Evolutionary conservation across 2,113 vertebrate species (phyloP).

Genomic region (Brachyhypopomus gauderio): DNA sequence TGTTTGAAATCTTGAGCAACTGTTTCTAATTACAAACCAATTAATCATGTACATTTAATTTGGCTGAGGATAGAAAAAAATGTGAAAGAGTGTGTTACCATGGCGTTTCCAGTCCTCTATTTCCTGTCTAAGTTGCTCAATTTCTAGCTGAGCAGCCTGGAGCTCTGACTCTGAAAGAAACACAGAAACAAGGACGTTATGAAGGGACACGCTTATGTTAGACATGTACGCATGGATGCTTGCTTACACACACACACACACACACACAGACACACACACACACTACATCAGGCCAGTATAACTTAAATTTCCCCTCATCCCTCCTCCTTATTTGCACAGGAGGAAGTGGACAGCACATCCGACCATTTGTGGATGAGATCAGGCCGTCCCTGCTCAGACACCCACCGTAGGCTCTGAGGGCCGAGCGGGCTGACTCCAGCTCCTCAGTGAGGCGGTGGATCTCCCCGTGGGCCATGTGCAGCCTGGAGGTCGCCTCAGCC

Average conservation of each 20-base stretch:
- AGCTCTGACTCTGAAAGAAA: conserved; percentile 70
- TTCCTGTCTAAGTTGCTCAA: conserved; percentile 65
- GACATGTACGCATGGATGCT: not conserved
- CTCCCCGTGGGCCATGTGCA: conserved; percentile 74
- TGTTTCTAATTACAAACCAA: no score
- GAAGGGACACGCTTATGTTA: not conserved
- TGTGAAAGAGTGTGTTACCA: conserved; percentile 53
- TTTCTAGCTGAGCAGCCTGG: conserved; percentile 67
- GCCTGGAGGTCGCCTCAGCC: conserved; percentile 68
- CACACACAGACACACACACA: not conserved
- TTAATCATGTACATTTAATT: no score
- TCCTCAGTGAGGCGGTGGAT: conserved; percentile 74
- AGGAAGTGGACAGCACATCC: not conserved
- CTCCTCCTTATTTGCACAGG: not conserved
- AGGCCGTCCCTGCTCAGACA: no score
- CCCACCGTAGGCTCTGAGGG: conserved; percentile 71
- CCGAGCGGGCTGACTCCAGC: no score
- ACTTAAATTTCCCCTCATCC: no score
- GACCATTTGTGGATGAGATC: no score
- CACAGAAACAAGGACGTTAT: conserved; percentile 14
- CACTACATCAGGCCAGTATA: not conserved
- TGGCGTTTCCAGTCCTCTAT: conserved; percentile 67
- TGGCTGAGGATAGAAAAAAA: not conserved
- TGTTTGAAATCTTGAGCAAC: not conserved
- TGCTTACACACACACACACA: no score